Evolutionary conservation across 2,888 invertebrate species (phyloP).

Genomic region (Tipula confusa): DNA sequence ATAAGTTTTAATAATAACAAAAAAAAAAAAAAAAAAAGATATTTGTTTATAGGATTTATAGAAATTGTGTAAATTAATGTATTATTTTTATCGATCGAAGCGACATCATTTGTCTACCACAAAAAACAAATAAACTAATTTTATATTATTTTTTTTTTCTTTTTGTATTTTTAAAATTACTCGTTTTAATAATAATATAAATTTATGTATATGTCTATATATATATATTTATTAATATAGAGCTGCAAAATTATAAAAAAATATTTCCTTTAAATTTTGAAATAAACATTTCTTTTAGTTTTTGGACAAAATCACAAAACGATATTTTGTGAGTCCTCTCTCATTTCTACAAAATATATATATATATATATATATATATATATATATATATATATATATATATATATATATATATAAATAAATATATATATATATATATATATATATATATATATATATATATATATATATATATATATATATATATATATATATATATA

Average conservation of each 20-base stretch:
- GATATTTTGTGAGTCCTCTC: neutral
- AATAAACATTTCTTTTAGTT: neutral
- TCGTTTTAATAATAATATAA: neutral
- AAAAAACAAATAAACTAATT: too few relatives aligned
- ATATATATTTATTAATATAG: neutral
- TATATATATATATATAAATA: too few relatives aligned
- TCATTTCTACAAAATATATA: neutral
- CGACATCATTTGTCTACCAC: neutral
- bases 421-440: too few relatives aligned
- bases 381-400: too few relatives aligned
- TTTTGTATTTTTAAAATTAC: neutral
- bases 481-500: too few relatives aligned
- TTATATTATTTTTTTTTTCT: too few relatives aligned
- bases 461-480: too few relatives aligned
- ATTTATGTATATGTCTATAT: neutral
- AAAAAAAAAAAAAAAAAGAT: neutral
- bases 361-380: too few relatives aligned
- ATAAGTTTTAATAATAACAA: neutral
- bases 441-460: too few relatives aligned
- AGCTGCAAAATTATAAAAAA: constrained; percentile 8
- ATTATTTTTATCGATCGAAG: neutral
- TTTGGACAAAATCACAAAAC: neutral
- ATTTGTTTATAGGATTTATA: neutral
- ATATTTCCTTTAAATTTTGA: neutral
- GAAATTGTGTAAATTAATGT: neutral